A percentile compares a stretch with the other conserved stretches of the same genome.
phyloP scores from a whole-genome alignment of 2,888 invertebrate species.

The Cephus runcator region DNA sequence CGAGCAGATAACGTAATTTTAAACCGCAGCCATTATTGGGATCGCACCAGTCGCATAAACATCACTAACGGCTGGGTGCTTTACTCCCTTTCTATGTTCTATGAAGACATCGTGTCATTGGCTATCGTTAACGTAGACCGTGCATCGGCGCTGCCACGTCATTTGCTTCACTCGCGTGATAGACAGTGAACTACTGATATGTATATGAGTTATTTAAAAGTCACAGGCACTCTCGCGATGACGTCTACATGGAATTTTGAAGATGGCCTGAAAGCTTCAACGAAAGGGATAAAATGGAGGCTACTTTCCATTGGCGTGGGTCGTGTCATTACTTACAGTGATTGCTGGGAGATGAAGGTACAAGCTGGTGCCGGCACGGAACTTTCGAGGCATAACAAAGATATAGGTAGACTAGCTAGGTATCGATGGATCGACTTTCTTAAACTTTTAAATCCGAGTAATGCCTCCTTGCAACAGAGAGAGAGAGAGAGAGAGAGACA shows the following conservation, averaged over 20 bases:
- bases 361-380: slow-evolving; percentile 17
- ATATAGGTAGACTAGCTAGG: slow-evolving; percentile 32
- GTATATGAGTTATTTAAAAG: neutral
- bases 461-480: slow-evolving; percentile 41
- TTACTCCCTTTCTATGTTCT: slow-evolving; percentile 32
- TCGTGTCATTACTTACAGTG: slow-evolving; percentile 41
- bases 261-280: neutral
- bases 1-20: slow-evolving; percentile 53
- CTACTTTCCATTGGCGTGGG: neutral
- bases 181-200: neutral
- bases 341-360: slow-evolving; percentile 29
- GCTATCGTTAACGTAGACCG: slow-evolving; percentile 14
- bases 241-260: neutral
- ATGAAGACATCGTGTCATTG: slow-evolving; percentile 18
- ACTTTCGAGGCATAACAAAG: slow-evolving; percentile 41
- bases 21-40: slow-evolving; percentile 42
- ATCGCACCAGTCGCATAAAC: slow-evolving; percentile 48
- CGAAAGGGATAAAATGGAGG: neutral
- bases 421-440: slow-evolving; percentile 46
- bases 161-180: neutral
- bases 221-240: neutral
- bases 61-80: slow-evolving; percentile 28
- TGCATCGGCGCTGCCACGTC: neutral
- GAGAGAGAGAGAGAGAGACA: slow-evolving; percentile 16
- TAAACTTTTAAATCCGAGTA: slow-evolving; percentile 57